Base-by-base conservation (phyloP, 2,113 vertebrate species). In the Seriola aureovittata region DNA sequence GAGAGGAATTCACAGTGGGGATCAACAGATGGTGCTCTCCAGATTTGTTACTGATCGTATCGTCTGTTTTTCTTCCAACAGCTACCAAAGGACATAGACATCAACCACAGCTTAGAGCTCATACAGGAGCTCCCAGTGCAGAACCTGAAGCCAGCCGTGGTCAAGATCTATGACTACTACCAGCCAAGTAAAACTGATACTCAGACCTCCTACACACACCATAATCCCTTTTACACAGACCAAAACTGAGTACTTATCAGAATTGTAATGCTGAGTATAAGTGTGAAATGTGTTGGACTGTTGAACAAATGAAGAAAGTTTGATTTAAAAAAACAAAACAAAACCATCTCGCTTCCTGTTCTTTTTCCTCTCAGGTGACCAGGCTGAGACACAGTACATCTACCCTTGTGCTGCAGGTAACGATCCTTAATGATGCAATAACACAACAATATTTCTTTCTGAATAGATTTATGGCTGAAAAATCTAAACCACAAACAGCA, bases 121-220 rank as follows among this genome's bases (percentile, higher is more conserved):
- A 75, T 95, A 75, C 93, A 88, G 85, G 88, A 95, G 64, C 42
- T 94, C 34, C 78, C 69, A 3, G 95, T 97, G 29, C 54, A 88
- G 25, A 95, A 93, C 84, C 93, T 97, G 81, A 96, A 96, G 78
- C 95, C 97, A 46, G 96, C 96, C 4, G 89, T 91, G 54, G 90
- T 97, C 72, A 92, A 92, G 88, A 89, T 95, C 85, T 97, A 97
- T 1, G 96, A 97, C 91, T 97, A 97, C 89, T 97, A 98, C 25
- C 95, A 97, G 86, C 94, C 95, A 89, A 96, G 97, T 97, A 93
- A 95, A 86, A 16, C 25, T 55, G 4, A 72, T 3, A 58, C 21
- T 40, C 42, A 9, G 16, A 13, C 4, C 29, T 69, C 46, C 7
- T 8, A n/a, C 58, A 50, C 23, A 72, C 1, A 38, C 25, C 25